phyloP scores from a whole-genome alignment of 2,113 vertebrate species.

The Hippocampus guttulatus region DNA sequence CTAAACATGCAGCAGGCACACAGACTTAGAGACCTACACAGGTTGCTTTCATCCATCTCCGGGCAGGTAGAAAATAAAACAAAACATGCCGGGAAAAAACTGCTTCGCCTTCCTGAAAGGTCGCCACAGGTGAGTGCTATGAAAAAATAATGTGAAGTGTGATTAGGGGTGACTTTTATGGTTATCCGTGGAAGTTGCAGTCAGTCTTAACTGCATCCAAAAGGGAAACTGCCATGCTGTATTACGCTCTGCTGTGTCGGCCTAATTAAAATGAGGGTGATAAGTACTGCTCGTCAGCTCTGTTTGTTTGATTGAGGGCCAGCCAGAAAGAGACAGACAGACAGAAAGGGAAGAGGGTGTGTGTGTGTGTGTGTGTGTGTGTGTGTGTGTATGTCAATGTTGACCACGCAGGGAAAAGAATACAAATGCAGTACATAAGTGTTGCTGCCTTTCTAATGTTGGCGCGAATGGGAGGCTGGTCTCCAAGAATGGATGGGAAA shows the following conservation, averaged over 20 bases:
- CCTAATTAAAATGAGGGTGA: constrained; percentile 62
- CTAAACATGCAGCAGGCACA: constrained; percentile 47
- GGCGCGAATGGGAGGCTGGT: neutral
- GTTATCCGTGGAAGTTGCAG: constrained; percentile 29
- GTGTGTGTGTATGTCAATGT: neutral
- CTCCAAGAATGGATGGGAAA: neutral
- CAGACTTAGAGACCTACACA: constrained; percentile 53
- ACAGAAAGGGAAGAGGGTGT: neutral
- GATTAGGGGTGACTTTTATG: constrained; percentile 1
- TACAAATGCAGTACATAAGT: constrained; percentile 37
- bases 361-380: neutral
- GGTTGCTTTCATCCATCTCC: constrained; percentile 37
- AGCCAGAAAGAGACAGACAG: constrained; percentile 14
- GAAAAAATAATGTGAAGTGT: neutral
- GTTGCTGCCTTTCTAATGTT: constrained; percentile 25
- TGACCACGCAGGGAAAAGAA: constrained; percentile 21
- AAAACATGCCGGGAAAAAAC: constrained; percentile 68
- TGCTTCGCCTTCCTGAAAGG: constrained; percentile 70
- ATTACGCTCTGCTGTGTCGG: constrained; percentile 41
- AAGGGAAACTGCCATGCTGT: constrained; percentile 25
- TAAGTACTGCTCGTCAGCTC: constrained; percentile 45
- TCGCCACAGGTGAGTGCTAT: constrained; percentile 59
- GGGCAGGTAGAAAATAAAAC: constrained; percentile 39
- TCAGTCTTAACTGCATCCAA: constrained; percentile 20
- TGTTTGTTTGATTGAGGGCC: constrained; percentile 33